These are phyloP conservation scores for Heliconius sara DNA, from an alignment of 2,888 invertebrate genomes.

Conservation along the genomic window DNA sequence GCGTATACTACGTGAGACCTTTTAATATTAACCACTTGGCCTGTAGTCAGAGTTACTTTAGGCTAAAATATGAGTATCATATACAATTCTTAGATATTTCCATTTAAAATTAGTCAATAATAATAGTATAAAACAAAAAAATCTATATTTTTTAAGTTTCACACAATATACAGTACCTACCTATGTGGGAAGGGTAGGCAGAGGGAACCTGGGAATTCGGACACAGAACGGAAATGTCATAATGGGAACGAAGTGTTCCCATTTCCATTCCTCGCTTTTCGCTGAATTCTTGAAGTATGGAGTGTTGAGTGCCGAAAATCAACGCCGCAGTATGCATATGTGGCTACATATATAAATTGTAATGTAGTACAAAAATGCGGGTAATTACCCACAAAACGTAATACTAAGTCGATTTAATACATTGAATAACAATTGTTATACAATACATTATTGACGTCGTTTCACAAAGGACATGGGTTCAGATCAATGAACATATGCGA, in stretches of 20 bases:
- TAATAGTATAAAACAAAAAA: too few species aligned
- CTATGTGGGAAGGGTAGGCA: too few species aligned
- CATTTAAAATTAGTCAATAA: too few species aligned
- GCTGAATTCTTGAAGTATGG: too few species aligned
- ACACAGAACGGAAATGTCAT: too few species aligned
- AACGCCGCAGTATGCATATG: background rate
- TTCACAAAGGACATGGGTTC: conserved; percentile 25
- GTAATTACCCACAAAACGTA: conserved; percentile 17
- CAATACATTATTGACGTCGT: conserved; percentile 21
- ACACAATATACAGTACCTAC: too few species aligned
- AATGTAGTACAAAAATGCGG: conserved; percentile 12
- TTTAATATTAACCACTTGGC: background rate
- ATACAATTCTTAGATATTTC: background rate
- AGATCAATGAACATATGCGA: conserved; percentile 14
- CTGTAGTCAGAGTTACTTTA: background rate
- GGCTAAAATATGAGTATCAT: background rate
- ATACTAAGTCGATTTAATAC: background rate
- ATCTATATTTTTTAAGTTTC: too few species aligned
- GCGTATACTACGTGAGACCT: background rate
- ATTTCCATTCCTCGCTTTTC: too few species aligned
- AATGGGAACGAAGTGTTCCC: too few species aligned
- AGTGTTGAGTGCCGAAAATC: background rate
- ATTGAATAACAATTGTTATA: conserved; percentile 13
- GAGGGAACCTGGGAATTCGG: too few species aligned
- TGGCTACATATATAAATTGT: background rate